phyloP scores from a whole-genome alignment of 1,140 invertebrate species.

The Drosophila jambulina region DNA sequence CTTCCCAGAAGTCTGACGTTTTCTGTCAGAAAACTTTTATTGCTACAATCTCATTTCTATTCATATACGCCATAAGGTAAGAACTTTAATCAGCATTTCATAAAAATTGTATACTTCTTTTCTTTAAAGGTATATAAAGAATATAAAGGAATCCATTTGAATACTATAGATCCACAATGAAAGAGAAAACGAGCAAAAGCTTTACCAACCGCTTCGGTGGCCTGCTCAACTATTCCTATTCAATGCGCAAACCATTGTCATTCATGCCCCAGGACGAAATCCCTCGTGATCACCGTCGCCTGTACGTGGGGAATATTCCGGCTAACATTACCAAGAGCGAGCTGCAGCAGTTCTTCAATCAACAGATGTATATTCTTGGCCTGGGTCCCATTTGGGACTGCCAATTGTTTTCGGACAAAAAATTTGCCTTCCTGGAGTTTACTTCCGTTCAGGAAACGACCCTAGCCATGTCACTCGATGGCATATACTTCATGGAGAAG shows the following conservation, averaged over 20 bases:
- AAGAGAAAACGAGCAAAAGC: neutral
- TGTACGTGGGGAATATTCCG: too few species aligned
- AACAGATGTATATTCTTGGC: too few species aligned
- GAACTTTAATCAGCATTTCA: neutral
- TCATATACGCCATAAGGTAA: neutral
- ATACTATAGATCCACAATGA: neutral
- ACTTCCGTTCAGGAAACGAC: too few species aligned
- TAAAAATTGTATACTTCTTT: neutral
- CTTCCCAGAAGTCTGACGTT: neutral
- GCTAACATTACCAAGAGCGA: too few species aligned
- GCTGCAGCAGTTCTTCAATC: too few species aligned
- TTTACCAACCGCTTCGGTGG: neutral
- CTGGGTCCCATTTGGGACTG: too few species aligned
- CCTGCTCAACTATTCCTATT: neutral
- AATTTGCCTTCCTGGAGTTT: too few species aligned
- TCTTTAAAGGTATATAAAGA: neutral
- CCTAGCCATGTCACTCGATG: too few species aligned
- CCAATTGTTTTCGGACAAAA: too few species aligned
- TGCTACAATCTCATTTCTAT: neutral
- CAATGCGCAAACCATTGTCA: neutral
- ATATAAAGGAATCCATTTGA: too few species aligned
- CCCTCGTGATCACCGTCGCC: slow-evolving; percentile 97
- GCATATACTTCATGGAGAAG: too few species aligned
- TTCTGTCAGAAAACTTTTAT: neutral
- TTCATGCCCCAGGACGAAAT: too few species aligned